Evolutionary conservation across 1,140 invertebrate genomes (phyloP).

Genomic region (Polypedilum vanderplanki): DNA sequence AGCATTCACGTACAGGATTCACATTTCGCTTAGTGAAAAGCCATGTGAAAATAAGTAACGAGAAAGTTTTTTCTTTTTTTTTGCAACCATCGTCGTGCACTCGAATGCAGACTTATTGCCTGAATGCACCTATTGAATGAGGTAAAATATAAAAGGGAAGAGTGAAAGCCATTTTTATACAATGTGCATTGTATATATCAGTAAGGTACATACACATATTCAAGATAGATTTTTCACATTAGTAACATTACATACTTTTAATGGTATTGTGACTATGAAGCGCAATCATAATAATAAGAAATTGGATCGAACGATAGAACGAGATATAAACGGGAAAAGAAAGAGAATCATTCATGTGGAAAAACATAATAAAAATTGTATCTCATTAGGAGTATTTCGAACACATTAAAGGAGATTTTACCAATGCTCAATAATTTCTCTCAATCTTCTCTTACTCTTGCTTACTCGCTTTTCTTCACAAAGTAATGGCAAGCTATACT

Average conservation of each 20-base stretch:
- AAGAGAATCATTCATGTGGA: background rate
- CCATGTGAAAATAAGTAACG: background rate
- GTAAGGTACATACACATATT: too few relatives aligned
- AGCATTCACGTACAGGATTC: conserved; percentile 16
- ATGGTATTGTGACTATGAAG: too few relatives aligned
- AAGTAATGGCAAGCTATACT: background rate
- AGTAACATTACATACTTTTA: too few relatives aligned
- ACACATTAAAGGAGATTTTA: background rate
- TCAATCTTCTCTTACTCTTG: background rate
- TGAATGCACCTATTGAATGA: conserved; percentile 12
- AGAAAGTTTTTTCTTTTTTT: background rate
- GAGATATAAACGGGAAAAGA: background rate
- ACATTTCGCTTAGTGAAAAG: background rate
- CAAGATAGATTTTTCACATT: too few relatives aligned
- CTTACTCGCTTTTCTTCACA: background rate
- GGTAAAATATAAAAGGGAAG: background rate
- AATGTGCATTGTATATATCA: too few relatives aligned
- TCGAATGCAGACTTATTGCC: conserved; percentile 11
- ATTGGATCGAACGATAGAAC: background rate
- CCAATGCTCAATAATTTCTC: background rate
- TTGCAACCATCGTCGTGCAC: background rate
- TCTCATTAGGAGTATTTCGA: conserved; percentile 15
- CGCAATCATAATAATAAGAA: too few relatives aligned
- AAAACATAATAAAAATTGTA: background rate
- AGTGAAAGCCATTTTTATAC: background rate